Evolutionary conservation across 2,113 vertebrate genomes (phyloP).

Genomic region (Periophthalmodon schlosseri): DNA sequence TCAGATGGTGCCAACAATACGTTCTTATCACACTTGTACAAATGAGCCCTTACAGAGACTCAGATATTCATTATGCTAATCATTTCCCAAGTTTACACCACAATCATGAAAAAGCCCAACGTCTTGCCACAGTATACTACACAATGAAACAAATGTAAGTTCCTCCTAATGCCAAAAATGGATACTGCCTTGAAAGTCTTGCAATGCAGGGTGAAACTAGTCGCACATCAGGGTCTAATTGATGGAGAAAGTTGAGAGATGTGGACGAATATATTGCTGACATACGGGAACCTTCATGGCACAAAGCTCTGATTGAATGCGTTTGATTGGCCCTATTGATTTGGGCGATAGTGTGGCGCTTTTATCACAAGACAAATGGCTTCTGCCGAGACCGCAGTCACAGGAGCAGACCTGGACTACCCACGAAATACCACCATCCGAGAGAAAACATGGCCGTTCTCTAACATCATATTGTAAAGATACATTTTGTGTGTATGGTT

Average conservation of each 20-base stretch:
- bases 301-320: conserved; percentile 58
- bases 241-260: conserved; percentile 26
- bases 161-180: neutral
- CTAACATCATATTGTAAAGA: neutral
- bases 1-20: conserved; percentile 18
- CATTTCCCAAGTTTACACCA: neutral
- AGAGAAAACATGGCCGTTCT: neutral
- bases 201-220: neutral
- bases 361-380: conserved; percentile 67
- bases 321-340: conserved; percentile 65
- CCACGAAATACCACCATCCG: conserved; percentile 13
- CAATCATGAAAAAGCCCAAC: neutral
- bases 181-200: neutral
- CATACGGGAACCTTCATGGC: conserved; percentile 43
- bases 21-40: conserved; percentile 4
- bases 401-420: conserved; percentile 19
- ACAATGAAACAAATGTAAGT: neutral
- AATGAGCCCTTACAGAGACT: conserved; percentile 19
- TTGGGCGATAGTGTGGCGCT: conserved; percentile 49
- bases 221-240: conserved; percentile 15
- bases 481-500: neutral
- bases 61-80: conserved; percentile 13
- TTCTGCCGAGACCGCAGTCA: conserved; percentile 52
- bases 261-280: conserved; percentile 34
- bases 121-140: neutral